Evolutionary conservation across 2,797 vertebrate species (phyloP).

Genomic region (Neosilurus hyrtlii): DNA sequence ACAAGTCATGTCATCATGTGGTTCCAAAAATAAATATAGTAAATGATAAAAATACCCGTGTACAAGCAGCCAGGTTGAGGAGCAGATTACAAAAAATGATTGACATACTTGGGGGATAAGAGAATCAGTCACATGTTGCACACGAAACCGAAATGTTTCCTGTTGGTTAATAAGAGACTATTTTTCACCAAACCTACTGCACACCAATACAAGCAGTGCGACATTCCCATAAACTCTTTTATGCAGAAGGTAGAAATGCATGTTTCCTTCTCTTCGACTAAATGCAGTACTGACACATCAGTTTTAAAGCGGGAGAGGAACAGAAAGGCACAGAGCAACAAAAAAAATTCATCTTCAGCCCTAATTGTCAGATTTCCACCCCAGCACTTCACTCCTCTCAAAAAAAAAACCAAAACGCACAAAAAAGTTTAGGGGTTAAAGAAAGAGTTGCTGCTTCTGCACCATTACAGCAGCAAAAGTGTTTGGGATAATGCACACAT

Average conservation of each 20-base stretch:
- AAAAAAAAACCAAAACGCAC: too few relatives aligned
- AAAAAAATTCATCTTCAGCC: not conserved
- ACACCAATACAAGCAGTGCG: too few relatives aligned
- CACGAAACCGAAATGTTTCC: not conserved
- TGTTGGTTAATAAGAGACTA: not conserved
- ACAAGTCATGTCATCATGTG: too few relatives aligned
- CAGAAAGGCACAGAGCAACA: not conserved
- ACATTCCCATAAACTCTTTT: not conserved
- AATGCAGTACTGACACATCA: not conserved
- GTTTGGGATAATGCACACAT: slow-evolving; percentile 5
- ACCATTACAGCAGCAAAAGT: not conserved
- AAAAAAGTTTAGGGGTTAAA: not conserved
- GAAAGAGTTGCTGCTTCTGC: not conserved
- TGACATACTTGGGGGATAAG: too few relatives aligned
- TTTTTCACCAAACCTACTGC: too few relatives aligned
- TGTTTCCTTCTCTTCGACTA: not conserved
- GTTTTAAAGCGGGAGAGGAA: not conserved
- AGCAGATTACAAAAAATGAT: not conserved
- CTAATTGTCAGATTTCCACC: not conserved
- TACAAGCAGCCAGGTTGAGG: not conserved
- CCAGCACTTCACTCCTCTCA: too few relatives aligned
- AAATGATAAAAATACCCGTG: not conserved
- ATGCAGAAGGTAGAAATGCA: not conserved
- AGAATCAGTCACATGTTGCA: too few relatives aligned
- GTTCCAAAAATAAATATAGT: not conserved